Evolutionary conservation across 2,797 vertebrate genomes (phyloP).

Genomic region (Aldrovandia affinis): DNA sequence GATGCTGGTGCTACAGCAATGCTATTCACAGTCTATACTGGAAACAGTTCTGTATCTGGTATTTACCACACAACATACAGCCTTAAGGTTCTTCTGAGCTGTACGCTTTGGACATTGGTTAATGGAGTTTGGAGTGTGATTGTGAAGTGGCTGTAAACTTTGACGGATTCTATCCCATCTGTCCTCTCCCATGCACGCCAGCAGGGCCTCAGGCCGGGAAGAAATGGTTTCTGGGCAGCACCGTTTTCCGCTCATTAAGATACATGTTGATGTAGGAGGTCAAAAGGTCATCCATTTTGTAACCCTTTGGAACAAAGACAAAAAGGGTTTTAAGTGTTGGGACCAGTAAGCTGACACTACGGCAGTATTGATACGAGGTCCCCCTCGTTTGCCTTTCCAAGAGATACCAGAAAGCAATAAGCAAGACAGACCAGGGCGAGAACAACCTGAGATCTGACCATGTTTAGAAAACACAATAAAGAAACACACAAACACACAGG

Average conservation of each 20-base stretch:
- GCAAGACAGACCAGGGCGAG: not conserved
- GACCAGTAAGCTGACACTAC: not conserved
- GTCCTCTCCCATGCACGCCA: not conserved
- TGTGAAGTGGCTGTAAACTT: not conserved
- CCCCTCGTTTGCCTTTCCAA: no score
- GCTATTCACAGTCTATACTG: not conserved
- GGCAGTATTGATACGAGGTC: not conserved
- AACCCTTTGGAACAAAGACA: slow-evolving; percentile 73
- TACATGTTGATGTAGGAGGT: slow-evolving; percentile 85
- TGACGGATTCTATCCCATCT: no score
- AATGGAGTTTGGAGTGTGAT: not conserved
- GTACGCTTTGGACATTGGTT: not conserved
- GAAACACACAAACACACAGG: not conserved
- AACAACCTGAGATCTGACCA: not conserved
- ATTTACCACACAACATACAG: not conserved
- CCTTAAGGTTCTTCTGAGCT: not conserved
- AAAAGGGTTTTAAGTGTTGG: slow-evolving; percentile 2
- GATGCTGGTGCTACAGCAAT: no score
- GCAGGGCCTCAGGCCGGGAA: slow-evolving; percentile 43
- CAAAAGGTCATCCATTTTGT: slow-evolving; percentile 89
- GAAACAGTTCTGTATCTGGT: not conserved
- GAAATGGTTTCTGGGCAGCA: slow-evolving; percentile 59
- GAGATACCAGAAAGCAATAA: not conserved
- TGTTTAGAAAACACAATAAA: not conserved
- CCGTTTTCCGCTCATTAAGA: slow-evolving; percentile 59